Base-by-base conservation (phyloP, 2,888 invertebrate genomes). In the Eristalis pertinax region DNA sequence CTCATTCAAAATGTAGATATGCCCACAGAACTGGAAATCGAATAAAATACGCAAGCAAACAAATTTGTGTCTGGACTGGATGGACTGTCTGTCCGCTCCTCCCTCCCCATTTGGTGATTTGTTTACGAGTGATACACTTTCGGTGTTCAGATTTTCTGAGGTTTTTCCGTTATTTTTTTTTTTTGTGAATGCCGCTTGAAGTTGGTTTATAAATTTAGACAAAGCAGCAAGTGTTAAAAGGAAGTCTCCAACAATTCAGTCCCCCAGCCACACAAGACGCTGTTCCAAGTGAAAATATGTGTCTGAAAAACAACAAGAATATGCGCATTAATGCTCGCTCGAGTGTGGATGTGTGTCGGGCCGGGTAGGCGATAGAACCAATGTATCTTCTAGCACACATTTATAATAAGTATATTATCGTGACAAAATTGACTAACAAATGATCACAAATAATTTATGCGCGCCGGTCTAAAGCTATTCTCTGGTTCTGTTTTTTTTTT, bases 341-440 rank as follows among this genome's bases (percentile, higher is more conserved):
- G 22, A 15, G 26, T 29, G 22, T 26, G 11, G n/a, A 11, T 50
- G 35, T 70, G 26, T 15, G 29, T 22, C 58, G 15, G 64, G 35
- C 22, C 4, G 43, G 24, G n/a, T 22, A 70, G 19, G 26, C 32
- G n/a, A 43, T 19, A 56, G 38, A 78, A 70, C 67, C 65, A 35
- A 80, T 76, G 75, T 62, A 84, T 84, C 84, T 84, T 43, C 56
- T 32, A 63, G 67, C 56, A 69, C 29, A 72, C 73, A 85, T 85
- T 77, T 78, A 63, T 70, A 81, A 85, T 73, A 64, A 85, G 85
- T 81, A 81, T 80, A 72, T 81, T 85, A 81, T 77, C 85, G 81
- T 85, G 85, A 85, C 85, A 85, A 81, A 85, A 81, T 81, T 85
- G 85, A 85, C 81, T 85, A 81, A 85, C 77, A 85, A 85, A 85